phyloP scores from a whole-genome alignment of 2,113 vertebrate genomes.

The Pseudorhombus dupliciocellatus region DNA sequence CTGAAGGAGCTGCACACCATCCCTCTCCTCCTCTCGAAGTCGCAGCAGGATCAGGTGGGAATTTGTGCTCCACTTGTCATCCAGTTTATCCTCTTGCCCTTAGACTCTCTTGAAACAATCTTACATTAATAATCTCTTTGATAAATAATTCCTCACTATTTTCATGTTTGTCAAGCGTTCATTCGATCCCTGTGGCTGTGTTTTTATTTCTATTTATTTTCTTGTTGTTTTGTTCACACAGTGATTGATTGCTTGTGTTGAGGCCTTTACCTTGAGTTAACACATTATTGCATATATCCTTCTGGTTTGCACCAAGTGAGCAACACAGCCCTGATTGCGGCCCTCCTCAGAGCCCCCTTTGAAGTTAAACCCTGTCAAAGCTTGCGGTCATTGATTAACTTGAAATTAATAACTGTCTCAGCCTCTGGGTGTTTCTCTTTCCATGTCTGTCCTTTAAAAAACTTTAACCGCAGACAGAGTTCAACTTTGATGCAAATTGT shows the following conservation, averaged over 20 bases:
- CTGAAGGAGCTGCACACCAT: slow-evolving; percentile 44
- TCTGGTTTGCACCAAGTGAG: background rate
- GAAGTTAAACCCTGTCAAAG: background rate
- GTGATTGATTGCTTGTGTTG: background rate
- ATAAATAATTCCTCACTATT: slow-evolving; percentile 36
- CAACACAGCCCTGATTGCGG: background rate
- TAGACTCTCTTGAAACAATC: slow-evolving; percentile 23
- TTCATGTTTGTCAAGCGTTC: background rate
- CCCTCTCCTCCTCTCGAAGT: slow-evolving; percentile 11
- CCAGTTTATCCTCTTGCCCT: slow-evolving; percentile 54
- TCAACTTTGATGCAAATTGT: background rate
- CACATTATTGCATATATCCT: background rate
- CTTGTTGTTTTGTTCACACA: background rate
- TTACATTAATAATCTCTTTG: slow-evolving; percentile 38
- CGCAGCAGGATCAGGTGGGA: slow-evolving; percentile 52
- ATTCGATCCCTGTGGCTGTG: background rate
- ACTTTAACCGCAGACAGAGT: slow-evolving; percentile 14
- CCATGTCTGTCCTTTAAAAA: background rate
- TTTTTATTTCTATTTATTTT: background rate
- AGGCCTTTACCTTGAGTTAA: background rate
- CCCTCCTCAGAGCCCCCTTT: background rate
- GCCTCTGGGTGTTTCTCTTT: background rate
- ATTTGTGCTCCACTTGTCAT: slow-evolving; percentile 56
- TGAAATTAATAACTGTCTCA: background rate
- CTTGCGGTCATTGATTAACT: slow-evolving; percentile 9